Percentiles rank a stretch among this genome's conserved stretches.
phyloP scores from a whole-genome alignment of 2,888 invertebrate species.

The Dioctria rufipes region DNA sequence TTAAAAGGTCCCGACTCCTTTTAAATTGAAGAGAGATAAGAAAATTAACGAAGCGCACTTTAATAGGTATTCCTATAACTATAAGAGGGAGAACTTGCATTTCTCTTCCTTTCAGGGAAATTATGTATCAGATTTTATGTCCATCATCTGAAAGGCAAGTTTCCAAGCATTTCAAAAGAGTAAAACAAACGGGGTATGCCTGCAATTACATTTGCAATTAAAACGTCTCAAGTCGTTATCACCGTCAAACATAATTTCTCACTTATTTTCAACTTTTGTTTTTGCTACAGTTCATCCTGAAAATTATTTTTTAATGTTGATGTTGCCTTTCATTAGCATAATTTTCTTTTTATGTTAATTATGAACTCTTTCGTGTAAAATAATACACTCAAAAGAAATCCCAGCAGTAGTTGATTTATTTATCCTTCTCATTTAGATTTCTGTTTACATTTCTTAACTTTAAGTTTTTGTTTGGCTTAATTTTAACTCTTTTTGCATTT shows the following conservation, averaged over 20 bases:
- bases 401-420: too few relatives aligned
- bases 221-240: slow-evolving; percentile 20
- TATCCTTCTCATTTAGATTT: too few relatives aligned
- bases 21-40: too few relatives aligned
- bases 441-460: too few relatives aligned
- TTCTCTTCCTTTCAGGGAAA: neutral
- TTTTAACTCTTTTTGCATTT: too few relatives aligned
- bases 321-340: slow-evolving; percentile 24
- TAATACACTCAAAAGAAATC: too few relatives aligned
- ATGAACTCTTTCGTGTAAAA: neutral
- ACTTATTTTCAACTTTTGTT: neutral
- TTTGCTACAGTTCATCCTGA: neutral
- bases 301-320: slow-evolving; percentile 4
- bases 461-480: too few relatives aligned
- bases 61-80: too few relatives aligned
- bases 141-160: neutral
- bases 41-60: too few relatives aligned
- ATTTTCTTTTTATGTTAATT: slow-evolving; percentile 29
- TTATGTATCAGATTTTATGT: neutral
- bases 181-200: neutral
- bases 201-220: slow-evolving; percentile 11
- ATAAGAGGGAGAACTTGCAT: neutral
- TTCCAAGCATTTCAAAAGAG: neutral
- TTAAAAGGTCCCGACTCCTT: too few relatives aligned
- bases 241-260: neutral